Base-by-base conservation (phyloP, 2,797 vertebrate genomes). In the Myripristis murdjan region DNA sequence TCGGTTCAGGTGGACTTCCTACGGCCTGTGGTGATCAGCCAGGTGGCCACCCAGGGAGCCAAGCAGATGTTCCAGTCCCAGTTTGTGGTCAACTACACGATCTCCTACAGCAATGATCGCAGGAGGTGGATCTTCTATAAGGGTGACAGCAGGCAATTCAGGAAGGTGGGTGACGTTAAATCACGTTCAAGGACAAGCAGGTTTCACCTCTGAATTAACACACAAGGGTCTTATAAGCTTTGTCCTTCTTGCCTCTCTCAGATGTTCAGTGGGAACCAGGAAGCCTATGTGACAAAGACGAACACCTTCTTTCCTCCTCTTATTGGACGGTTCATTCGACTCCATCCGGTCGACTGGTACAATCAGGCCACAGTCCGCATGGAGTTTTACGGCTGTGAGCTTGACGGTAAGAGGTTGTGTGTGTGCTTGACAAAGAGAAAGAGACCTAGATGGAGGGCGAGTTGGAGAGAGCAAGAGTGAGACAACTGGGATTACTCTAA, bases 11-110 rank as follows among this genome's bases (percentile, higher is more conserved):
- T 99, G 82, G 97, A 99, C 87, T 95, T 99, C 73, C 91, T 94
- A 87, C 95, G 95, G 70, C 94, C 96, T 11, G 96, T 98, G 47
- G 84, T 99, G 57, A 81, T 99, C 75, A 98, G 97, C 33, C 96
- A 96, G 73, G 94, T 99, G 79, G 95, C 95, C 75, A 99, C 96
- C 0, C 98, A 99, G 72, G 98, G 98, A 64, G 98, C 98, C 68
- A 97, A 85, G 72, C 91, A 96, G 64, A 60, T 95, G 31, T 87
- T 98, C 0, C 80, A 54, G 2, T 82, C 92, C 15, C 92, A 95
- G 67, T 98, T 86, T 33, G 87, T 96, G 68, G 33, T 33, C 0
- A 94, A 96, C 77, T 99, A 94, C 87, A 86, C 65, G 0, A 89
- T 99, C 75, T 92, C 95, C 24, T 99, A 98, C 82, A 99, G 97